These are phyloP conservation scores for Hydractinia symbiolongicarpus DNA, from an alignment of 30 jellyfish, hydroid and myxozoan genomes.

Conservation along the genomic window DNA sequence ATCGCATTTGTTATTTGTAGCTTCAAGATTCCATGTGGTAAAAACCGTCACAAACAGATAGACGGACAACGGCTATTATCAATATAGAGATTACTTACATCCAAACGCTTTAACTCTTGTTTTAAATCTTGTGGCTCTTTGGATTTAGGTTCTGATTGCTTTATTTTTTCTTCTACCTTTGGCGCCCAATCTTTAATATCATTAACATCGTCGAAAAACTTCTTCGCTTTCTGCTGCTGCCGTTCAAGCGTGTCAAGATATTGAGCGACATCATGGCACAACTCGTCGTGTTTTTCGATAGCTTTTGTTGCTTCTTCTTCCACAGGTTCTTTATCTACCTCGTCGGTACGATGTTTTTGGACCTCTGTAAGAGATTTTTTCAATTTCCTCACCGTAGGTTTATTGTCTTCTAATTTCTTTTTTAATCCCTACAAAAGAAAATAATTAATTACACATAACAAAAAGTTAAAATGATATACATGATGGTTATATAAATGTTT, in stretches of 20 bases:
- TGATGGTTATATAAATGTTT: not conserved
- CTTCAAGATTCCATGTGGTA: too few species aligned
- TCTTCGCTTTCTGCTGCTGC: conserved; percentile 48
- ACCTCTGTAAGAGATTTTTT: conserved; percentile 26
- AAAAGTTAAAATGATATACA: too few species aligned
- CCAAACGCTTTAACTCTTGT: conserved; percentile 45
- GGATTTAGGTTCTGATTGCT: conserved; percentile 41
- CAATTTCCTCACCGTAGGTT: conserved; percentile 22
- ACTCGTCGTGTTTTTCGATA: conserved; percentile 45
- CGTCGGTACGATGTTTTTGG: conserved; percentile 29
- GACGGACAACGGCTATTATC: too few species aligned
- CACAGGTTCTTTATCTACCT: conserved; percentile 45
- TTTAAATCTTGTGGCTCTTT: conserved; percentile 54
- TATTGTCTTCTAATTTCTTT: conserved; percentile 43
- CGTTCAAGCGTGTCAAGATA: conserved; percentile 36
- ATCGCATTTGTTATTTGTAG: too few species aligned
- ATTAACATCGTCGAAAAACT: conserved; percentile 47
- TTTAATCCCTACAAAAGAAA: conserved; percentile 45
- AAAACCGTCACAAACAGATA: too few species aligned
- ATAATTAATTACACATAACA: not conserved
- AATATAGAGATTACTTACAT: conserved; percentile 30
- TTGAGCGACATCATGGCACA: conserved; percentile 35
- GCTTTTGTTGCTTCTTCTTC: conserved; percentile 52
- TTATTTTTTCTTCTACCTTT: conserved; percentile 32
- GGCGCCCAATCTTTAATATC: conserved; percentile 67